Base-by-base conservation (phyloP, 2,888 invertebrate species). In the Carabus problematicus region DNA sequence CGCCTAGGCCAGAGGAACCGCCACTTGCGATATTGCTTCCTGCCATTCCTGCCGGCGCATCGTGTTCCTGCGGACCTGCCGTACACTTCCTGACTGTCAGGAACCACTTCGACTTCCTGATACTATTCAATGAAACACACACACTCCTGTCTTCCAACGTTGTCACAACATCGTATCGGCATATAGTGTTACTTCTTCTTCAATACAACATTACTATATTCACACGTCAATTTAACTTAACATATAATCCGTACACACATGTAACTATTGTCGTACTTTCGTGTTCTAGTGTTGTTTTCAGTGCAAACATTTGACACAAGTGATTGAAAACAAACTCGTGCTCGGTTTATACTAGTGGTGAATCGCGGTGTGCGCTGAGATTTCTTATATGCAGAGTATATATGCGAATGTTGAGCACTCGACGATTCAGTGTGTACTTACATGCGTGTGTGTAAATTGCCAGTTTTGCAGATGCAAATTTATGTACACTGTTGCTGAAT, bases 21-120 rank as follows among this genome's bases (percentile, higher is more conserved):
- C 81, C 81, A 82, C 81, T 82, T 81, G 82, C 81, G 80, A 81
- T 82, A 81, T 81, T 81, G 81, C 80, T 82, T 82, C 82, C 70
- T 70, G 70, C 40, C 19, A 58, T 56, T 56, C 56, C 82, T 81
- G 81, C 79, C 80, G 77, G 76, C 78, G 78, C 76, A 77, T 77
- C 79, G 79, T 79, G 79, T 80, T 79, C 79, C 80, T 78, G 79
- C 79, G 80, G 80, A 80, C 77, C 79, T 79, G 77, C 77, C 66
- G 76, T 76, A 78, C 78, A 79, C 80, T 81, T 81, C 80, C 80
- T 80, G 79, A 42, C 56, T 16, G 56, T 75, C 76, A 18, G 52
- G 52, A 52, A 11, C 76, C 78, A 75, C 77, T 76, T 14, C 43
- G 77, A 76, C 78, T 78, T 79, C 79, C 80, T 80, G 79, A 76